Percentiles rank a stretch among this genome's conserved stretches.
Conservation (phyloP, 2,113 vertebrate species). For the Ranitomeya imitator region DNA sequence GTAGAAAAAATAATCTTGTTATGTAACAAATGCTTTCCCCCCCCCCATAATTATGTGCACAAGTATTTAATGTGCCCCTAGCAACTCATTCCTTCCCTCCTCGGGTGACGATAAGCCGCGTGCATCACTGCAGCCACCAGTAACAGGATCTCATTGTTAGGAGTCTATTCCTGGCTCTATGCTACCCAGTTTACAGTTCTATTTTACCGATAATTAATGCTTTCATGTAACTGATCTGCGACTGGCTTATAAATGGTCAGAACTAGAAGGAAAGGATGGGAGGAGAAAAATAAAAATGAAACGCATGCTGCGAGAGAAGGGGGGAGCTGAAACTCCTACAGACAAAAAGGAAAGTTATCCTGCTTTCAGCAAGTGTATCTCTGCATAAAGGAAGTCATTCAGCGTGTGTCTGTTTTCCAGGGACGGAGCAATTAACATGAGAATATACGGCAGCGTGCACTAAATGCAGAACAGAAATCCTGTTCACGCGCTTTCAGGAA, state of each 20-base stretch:
- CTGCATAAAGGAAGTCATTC: constrained; percentile 40
- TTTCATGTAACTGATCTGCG: neutral
- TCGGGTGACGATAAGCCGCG: neutral
- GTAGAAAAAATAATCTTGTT: neutral
- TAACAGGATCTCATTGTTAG: neutral
- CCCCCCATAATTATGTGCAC: neutral
- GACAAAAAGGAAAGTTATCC: constrained; percentile 21
- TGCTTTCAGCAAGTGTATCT: constrained; percentile 9
- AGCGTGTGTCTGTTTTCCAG: constrained; percentile 18
- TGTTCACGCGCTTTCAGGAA: constrained; percentile 43
- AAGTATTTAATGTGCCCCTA: neutral
- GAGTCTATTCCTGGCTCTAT: neutral
- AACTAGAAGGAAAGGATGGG: neutral
- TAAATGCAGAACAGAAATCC: constrained; percentile 37
- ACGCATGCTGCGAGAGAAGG: neutral
- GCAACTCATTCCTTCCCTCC: constrained; percentile 8
- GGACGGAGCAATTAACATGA: constrained; percentile 42
- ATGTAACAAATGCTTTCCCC: neutral
- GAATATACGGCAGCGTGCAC: constrained; percentile 19
- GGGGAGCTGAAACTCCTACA: neutral
- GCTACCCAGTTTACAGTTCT: neutral
- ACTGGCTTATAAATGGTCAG: neutral
- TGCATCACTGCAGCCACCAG: neutral
- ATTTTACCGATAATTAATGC: constrained; percentile 1
- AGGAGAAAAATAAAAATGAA: neutral